Conservation (phyloP, 2,113 vertebrate genomes). For the Siphamia tubifer region DNA sequence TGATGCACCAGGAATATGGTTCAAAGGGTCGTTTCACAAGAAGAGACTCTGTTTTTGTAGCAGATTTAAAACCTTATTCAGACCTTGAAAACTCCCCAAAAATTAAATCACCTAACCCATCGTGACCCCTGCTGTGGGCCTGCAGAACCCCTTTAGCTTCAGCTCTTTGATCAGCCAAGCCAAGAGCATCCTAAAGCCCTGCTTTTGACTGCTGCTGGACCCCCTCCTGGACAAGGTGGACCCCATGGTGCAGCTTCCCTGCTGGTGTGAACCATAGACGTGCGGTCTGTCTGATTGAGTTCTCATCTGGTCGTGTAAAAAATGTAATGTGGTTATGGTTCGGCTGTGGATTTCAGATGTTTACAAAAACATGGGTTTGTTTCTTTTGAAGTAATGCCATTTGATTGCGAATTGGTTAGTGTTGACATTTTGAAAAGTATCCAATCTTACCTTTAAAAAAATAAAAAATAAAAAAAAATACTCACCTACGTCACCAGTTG, state of each 20-base stretch:
- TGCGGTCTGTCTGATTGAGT: constrained; percentile 18
- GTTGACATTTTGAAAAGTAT: too few species aligned
- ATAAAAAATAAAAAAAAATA: too few species aligned
- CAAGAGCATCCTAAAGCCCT: constrained; percentile 35
- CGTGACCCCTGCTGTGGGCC: constrained; percentile 18
- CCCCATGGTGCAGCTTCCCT: constrained; percentile 39
- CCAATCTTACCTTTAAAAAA: too few species aligned
- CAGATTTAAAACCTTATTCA: constrained; percentile 1
- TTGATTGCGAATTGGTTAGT: not conserved
- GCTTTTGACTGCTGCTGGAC: constrained; percentile 26
- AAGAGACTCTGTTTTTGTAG: not conserved
- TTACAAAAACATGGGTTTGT: not conserved
- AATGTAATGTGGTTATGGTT: not conserved
- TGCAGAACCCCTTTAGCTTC: constrained; percentile 21
- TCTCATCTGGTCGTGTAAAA: constrained; percentile 9
- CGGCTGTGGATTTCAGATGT: not conserved
- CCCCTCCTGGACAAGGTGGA: constrained; percentile 2
- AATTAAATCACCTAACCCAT: constrained; percentile 22
- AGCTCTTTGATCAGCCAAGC: constrained; percentile 60
- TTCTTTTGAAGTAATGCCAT: not conserved
- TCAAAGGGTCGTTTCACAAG: not conserved
- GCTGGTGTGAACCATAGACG: constrained; percentile 70
- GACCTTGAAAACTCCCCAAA: constrained; percentile 8
- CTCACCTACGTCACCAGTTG: too few species aligned
- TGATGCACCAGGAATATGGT: too few species aligned